Conservation (phyloP, 2,888 invertebrate species). For the Andrena praecox region DNA sequence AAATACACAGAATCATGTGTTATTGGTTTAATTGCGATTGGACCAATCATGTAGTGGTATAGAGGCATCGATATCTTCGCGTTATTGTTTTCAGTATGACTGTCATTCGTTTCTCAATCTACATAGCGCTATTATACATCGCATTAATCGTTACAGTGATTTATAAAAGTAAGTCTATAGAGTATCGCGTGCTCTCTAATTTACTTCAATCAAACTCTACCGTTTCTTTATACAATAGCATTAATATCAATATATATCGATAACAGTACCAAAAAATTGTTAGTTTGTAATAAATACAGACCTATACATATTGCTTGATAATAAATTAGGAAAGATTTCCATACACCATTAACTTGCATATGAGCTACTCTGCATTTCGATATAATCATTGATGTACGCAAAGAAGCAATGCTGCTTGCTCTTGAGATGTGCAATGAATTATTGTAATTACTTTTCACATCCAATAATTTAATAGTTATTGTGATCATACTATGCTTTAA, state of each 20-base stretch:
- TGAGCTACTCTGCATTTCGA: constrained; percentile 33
- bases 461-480: constrained; percentile 67
- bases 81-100: not conserved
- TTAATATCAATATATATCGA: constrained; percentile 8
- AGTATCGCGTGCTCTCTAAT: constrained; percentile 44
- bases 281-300: constrained; percentile 36
- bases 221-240: constrained; percentile 9
- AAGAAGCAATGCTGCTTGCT: constrained; percentile 47
- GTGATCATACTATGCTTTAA: constrained; percentile 73
- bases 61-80: constrained; percentile 39
- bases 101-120: not conserved
- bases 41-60: constrained; percentile 58
- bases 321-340: constrained; percentile 21
- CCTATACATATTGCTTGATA: constrained; percentile 21
- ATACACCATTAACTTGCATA: constrained; percentile 28
- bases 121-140: constrained; percentile 23
- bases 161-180: constrained; percentile 26
- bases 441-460: constrained; percentile 58
- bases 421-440: constrained; percentile 62
- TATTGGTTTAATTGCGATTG: constrained; percentile 65
- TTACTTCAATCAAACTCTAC: constrained; percentile 21
- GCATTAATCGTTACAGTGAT: constrained; percentile 9
- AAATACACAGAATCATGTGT: constrained; percentile 52
- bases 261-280: constrained; percentile 22
- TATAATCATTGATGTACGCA: constrained; percentile 33